These are phyloP conservation scores for Buceros bicornis DNA, from an alignment of 2,797 vertebrate species.

Conservation along the genomic window DNA sequence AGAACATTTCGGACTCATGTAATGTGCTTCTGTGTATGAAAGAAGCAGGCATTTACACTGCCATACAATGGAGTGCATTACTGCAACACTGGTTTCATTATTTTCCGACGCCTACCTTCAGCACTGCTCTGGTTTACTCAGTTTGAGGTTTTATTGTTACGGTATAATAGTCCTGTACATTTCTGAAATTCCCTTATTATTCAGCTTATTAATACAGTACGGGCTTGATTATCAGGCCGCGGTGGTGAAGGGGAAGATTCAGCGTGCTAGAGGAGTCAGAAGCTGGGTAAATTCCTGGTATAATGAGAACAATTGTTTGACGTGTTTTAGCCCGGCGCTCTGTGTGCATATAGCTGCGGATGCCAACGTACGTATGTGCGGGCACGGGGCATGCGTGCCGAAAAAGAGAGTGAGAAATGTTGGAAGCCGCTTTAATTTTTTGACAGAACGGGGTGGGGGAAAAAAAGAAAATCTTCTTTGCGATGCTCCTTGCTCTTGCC, in stretches of 20 bases:
- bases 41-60: conserved; percentile 96
- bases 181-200: conserved; percentile 99
- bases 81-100: conserved; percentile 97
- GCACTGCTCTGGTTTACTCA: conserved; percentile 90
- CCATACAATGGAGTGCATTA: conserved; percentile 97
- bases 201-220: conserved; percentile 98
- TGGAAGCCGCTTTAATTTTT: conserved; percentile 34
- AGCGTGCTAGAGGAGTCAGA: conserved; percentile 87
- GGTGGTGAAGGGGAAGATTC: conserved; percentile 87
- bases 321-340: conserved; percentile 14
- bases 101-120: conserved; percentile 95
- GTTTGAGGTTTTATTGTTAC: conserved; percentile 97
- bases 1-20: conserved; percentile 94
- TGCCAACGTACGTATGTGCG: conserved; percentile 50
- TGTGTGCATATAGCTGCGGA: neutral
- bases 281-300: conserved; percentile 81
- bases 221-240: conserved; percentile 92
- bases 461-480: neutral
- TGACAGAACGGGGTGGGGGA: neutral
- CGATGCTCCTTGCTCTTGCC: conserved; percentile 7
- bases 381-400: neutral
- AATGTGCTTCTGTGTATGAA: conserved; percentile 94
- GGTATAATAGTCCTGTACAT: conserved; percentile 96
- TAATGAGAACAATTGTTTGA: conserved; percentile 80
- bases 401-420: conserved; percentile 41